Base-by-base conservation (phyloP, 2,113 vertebrate species). In the Willisornis vidua region DNA sequence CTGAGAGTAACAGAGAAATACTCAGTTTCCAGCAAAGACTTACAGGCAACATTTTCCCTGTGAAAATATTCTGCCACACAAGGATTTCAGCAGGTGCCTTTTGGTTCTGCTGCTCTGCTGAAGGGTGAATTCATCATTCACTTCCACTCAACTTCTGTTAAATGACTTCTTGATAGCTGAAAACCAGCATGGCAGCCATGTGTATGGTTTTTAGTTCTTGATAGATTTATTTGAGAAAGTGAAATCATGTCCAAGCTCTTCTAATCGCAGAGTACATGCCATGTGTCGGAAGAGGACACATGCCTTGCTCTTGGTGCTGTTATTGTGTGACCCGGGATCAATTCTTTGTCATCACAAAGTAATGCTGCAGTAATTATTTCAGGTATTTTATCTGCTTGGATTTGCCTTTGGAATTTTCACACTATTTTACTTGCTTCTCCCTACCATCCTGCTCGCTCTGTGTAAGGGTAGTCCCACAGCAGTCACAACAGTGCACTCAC, bases 371-470 rank as follows among this genome's bases (percentile, higher is more conserved):
- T 75, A 72, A 49, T 65, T 39, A 41, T 82, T 75, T 91, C 28
- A 39, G 46, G 23, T 65, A 43, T 87, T 90, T 85, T 65, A 5
- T 59, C 33, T 91, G 26, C 52, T 63, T 59, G 45, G 33, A 57
- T 94, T 93, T 93, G 16, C 39, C 43, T 86, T 58, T 4, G 3
- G 66, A 82, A 31, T 43, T 46, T 35, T 76, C 45, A 49, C 37
- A 7, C 14, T n/a, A 2, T 90, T 91, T 82, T 72, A 48, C 12
- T 39, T 88, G 19, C 11, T 49, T 72, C 24, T 46, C 24, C 14
- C 9, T 70, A 24, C 71, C 28, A 3, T 73, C 16, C 28, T 2
- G 2, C 20, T 65, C 33, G 4, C 33, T 37, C 29, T 2, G 0
- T 2, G 1, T 12, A 43, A 67, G 62, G 14, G 18, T 8, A 14